Evolutionary conservation across 2,797 vertebrate species (phyloP).

Genomic region (Muscicapa comitata): DNA sequence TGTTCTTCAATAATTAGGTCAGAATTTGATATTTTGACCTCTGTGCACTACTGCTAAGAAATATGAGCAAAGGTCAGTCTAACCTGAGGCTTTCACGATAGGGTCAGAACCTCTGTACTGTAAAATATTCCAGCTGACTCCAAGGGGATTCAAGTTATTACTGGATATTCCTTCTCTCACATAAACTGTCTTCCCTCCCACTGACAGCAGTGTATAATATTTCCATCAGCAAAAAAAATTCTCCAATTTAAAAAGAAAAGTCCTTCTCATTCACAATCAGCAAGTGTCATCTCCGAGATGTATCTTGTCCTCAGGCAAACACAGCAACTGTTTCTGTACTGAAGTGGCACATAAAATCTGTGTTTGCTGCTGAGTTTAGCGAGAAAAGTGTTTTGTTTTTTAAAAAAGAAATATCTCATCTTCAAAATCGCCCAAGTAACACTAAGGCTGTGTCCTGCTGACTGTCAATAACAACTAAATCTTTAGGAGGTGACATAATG

Average conservation of each 20-base stretch:
- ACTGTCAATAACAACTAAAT: neutral
- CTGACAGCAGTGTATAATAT: neutral
- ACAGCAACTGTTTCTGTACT: neutral
- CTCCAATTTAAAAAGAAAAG: neutral
- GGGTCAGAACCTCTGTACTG: neutral
- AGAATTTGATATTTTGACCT: neutral
- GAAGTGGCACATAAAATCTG: neutral
- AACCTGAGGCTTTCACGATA: neutral
- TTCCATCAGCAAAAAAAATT: neutral
- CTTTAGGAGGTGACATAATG: neutral
- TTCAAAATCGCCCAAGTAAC: neutral
- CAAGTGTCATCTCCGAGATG: neutral
- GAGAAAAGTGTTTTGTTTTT: neutral
- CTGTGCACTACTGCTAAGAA: neutral
- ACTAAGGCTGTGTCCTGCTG: neutral
- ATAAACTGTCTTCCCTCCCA: neutral
- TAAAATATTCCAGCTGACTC: neutral
- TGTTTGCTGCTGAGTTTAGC: neutral
- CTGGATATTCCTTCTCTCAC: neutral
- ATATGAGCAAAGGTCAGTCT: neutral
- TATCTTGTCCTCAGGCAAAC: neutral
- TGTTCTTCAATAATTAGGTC: neutral
- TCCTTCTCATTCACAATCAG: neutral
- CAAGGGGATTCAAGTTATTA: neutral
- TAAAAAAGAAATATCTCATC: neutral